These are phyloP conservation scores for Limnephilus marmoratus DNA, from an alignment of 2,888 invertebrate genomes.

Conservation along the genomic window DNA sequence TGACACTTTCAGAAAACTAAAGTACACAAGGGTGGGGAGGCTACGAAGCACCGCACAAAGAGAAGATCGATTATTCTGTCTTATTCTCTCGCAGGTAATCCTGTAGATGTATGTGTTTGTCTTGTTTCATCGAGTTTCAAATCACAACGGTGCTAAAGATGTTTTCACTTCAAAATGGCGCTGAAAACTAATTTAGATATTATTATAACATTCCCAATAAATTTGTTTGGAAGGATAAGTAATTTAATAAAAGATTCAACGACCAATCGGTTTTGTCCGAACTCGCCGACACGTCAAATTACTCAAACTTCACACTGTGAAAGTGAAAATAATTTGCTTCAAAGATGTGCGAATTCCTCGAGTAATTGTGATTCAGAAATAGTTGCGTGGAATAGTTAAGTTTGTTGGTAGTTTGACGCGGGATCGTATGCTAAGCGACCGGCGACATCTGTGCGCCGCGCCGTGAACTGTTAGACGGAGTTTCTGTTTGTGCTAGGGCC, in stretches of 20 bases:
- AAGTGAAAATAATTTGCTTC: neutral
- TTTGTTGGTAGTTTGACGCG: slow-evolving; percentile 7
- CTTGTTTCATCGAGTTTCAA: too few relatives aligned
- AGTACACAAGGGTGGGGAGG: too few relatives aligned
- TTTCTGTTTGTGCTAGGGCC: slow-evolving; percentile 4
- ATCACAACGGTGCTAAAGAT: too few relatives aligned
- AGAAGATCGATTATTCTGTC: too few relatives aligned
- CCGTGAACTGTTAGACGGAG: neutral
- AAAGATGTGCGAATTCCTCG: neutral
- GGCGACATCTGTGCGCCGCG: neutral
- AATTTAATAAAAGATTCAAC: neutral
- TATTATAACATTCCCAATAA: too few relatives aligned
- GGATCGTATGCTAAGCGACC: neutral
- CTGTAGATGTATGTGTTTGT: too few relatives aligned
- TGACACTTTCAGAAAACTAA: too few relatives aligned
- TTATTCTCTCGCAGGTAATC: too few relatives aligned
- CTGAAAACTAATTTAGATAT: too few relatives aligned
- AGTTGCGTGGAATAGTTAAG: neutral
- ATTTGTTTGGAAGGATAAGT: neutral
- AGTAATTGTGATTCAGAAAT: slow-evolving; percentile 2
- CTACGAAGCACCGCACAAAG: too few relatives aligned
- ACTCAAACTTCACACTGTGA: neutral
- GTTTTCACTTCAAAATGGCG: too few relatives aligned
- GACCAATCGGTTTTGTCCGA: neutral
- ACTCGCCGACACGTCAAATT: neutral